Percentiles rank a stretch among this genome's conserved stretches.
These are phyloP conservation scores for Cheilosia impressa DNA, from an alignment of 2,888 invertebrate genomes.

Conservation along the genomic window DNA sequence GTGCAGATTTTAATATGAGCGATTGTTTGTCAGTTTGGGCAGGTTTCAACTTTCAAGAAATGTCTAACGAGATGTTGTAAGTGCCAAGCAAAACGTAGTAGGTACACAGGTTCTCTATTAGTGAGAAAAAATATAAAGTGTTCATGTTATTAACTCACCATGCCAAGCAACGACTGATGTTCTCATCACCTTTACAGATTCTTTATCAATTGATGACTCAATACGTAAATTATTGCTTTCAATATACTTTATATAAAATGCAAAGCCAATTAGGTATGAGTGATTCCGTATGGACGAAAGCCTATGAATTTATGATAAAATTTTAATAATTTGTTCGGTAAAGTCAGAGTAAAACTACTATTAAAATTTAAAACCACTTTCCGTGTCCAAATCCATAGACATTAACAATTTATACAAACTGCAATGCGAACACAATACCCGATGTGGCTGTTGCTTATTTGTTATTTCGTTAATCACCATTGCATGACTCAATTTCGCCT, in stretches of 20 bases:
- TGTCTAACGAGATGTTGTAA: too few species aligned
- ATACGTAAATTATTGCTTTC: not conserved
- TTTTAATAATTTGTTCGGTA: not conserved
- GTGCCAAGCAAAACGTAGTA: too few species aligned
- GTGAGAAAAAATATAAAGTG: not conserved
- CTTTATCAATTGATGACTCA: not conserved
- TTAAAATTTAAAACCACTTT: not conserved
- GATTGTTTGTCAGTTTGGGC: too few species aligned
- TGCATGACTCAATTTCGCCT: constrained; percentile 52
- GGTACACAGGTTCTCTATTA: too few species aligned
- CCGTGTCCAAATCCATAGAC: not conserved
- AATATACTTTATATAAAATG: not conserved
- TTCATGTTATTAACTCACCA: not conserved
- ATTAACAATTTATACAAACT: constrained; percentile 35
- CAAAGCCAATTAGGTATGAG: not conserved
- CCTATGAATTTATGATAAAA: not conserved
- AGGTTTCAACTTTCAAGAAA: too few species aligned
- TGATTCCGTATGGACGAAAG: not conserved
- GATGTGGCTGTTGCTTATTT: constrained; percentile 38
- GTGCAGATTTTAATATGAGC: too few species aligned
- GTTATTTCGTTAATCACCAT: constrained; percentile 45
- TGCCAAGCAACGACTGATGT: not conserved
- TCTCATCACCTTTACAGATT: not conserved
- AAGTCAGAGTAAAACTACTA: not conserved
- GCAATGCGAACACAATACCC: constrained; percentile 19